Percentiles rank a stretch among this genome's conserved stretches.
These are phyloP conservation scores for Epirrhoe tristata DNA, from an alignment of 2,888 invertebrate genomes.

Conservation along the genomic window DNA sequence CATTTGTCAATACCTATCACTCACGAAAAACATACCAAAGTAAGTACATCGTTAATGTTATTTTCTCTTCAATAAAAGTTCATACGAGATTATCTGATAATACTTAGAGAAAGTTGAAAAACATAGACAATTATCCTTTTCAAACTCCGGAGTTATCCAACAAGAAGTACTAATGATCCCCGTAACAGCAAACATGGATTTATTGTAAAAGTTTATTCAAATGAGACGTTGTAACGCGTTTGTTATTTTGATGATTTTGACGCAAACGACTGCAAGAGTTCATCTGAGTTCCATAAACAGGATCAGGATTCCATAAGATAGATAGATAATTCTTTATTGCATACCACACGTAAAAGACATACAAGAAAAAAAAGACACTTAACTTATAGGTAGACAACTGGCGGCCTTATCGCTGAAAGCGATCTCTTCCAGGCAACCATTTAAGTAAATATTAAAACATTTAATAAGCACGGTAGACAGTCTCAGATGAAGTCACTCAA, in stretches of 20 bases:
- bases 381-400: too few species aligned
- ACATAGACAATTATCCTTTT: slow-evolving; percentile 1
- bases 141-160: neutral
- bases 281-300: too few species aligned
- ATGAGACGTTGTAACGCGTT: neutral
- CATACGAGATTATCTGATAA: neutral
- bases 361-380: too few species aligned
- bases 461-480: too few species aligned
- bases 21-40: too few species aligned
- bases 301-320: too few species aligned
- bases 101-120: neutral
- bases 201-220: slow-evolving; percentile 3
- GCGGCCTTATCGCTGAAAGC: too few species aligned
- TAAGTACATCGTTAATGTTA: neutral
- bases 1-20: neutral
- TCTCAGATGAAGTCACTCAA: too few species aligned
- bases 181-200: neutral
- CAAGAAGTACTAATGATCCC: slow-evolving; percentile 2
- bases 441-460: too few species aligned
- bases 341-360: too few species aligned
- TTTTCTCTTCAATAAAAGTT: neutral
- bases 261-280: neutral
- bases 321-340: too few species aligned
- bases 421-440: too few species aligned
- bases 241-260: neutral